Evolutionary conservation across 2,888 invertebrate species (phyloP).

Genomic region (Chrysomela aeneicollis): DNA sequence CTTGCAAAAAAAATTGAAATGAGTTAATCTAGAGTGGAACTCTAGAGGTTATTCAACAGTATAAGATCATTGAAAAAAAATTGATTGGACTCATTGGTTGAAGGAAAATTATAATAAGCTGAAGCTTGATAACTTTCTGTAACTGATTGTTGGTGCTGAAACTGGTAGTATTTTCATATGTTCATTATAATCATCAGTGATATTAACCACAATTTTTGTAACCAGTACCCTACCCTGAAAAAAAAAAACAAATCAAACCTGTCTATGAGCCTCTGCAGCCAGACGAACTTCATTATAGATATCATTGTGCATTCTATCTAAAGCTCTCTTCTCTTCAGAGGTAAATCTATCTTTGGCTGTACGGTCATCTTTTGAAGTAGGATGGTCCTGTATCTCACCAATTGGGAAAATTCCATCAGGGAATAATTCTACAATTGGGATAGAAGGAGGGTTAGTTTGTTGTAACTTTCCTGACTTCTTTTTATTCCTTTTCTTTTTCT

Average conservation of each 20-base stretch:
- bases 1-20: too few species aligned
- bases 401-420: constrained; percentile 85
- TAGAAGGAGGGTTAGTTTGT: constrained; percentile 86
- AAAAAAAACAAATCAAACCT: constrained; percentile 64
- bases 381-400: constrained; percentile 89
- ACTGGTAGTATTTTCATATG: too few species aligned
- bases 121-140: too few species aligned
- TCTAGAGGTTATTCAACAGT: too few species aligned
- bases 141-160: too few species aligned
- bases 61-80: too few species aligned
- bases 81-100: too few species aligned
- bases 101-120: too few species aligned
- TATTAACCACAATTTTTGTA: too few species aligned
- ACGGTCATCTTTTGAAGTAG: constrained; percentile 77
- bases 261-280: constrained; percentile 98
- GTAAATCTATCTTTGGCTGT: constrained; percentile 87
- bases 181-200: too few species aligned
- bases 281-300: constrained; percentile 94
- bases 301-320: constrained; percentile 91
- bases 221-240: too few species aligned
- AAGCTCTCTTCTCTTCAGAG: constrained; percentile 86
- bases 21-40: too few species aligned
- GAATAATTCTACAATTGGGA: constrained; percentile 86
- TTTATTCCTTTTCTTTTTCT: constrained; percentile 73
- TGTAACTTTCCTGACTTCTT: constrained; percentile 64